phyloP scores from a whole-genome alignment of 2,797 vertebrate genomes.

The Phrynocephalus forsythii region DNA sequence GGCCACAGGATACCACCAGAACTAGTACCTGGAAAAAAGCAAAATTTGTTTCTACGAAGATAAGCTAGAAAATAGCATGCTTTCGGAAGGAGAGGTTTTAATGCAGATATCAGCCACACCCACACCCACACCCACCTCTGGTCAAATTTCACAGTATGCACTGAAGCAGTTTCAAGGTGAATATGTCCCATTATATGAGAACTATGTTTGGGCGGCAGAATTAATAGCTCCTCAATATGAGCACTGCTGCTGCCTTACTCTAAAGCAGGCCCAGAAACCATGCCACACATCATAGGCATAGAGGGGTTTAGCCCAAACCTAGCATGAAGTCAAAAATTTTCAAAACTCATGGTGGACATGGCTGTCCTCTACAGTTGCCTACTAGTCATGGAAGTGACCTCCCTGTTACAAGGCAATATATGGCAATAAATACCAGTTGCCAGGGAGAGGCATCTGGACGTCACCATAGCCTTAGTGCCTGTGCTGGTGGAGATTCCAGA shows the following conservation, averaged over 20 bases:
- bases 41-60: conserved; percentile 54
- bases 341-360: neutral
- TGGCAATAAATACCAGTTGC: neutral
- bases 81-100: conserved; percentile 60
- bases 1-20: conserved; percentile 58
- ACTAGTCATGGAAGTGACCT: neutral
- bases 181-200: conserved; percentile 58
- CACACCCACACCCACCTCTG: conserved; percentile 48
- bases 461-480: neutral
- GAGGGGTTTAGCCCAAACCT: conserved; percentile 50
- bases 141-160: conserved; percentile 55
- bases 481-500: neutral
- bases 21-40: conserved; percentile 55
- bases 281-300: conserved; percentile 74
- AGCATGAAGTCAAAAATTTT: conserved; percentile 29
- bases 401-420: neutral
- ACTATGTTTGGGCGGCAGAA: conserved; percentile 58
- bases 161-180: conserved; percentile 57
- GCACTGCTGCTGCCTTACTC: conserved; percentile 63
- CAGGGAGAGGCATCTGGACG: neutral
- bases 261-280: conserved; percentile 67
- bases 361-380: neutral
- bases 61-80: conserved; percentile 64
- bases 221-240: conserved; percentile 53
- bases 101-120: conserved; percentile 26